Base-by-base conservation (phyloP, 2,888 invertebrate genomes). In the Tortricodes alternella region DNA sequence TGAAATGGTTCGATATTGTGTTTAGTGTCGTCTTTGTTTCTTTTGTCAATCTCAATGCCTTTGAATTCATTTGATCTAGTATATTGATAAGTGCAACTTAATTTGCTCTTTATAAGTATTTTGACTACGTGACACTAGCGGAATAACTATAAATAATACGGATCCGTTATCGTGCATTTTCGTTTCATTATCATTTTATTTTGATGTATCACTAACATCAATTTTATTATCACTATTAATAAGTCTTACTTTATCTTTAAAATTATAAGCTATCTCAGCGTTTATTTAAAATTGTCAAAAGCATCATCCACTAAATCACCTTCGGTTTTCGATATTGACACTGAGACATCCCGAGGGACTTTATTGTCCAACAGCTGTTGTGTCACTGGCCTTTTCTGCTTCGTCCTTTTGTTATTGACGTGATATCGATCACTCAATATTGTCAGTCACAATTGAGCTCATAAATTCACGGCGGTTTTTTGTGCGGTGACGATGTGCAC, bases 391-490 rank as follows among this genome's bases (percentile, higher is more conserved):
- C 87, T 86, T 83, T 87, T 88, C 79, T 81, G 83, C 84, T 83
- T 77, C 74, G 71, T 75, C 72, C 74, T 73, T 76, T 88, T 89
- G 85, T 88, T 72, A 67, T 71, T 73, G 69, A 80, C 64, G 83
- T 78, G 88, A 89, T 89, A 89, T 87, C 87, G 85, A 89, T 89
- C 89, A 83, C 79, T 81, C 79, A 82, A 84, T 83, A 85, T 83
- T 83, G 78, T 78, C 75, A 55, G 27, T 66, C 68, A 75, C 83
- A 83, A 85, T 83, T 81, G 82, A 79, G 77, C 84, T 85, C 87
- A 85, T 89, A 89, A 88, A 89, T 89, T 89, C 85, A 87, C 85
- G 66, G 60, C 60, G 67, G 65, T 78, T 82, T 81, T 83, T 78
- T 78, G 67, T 76, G 71, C 63, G 70, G 76, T 76, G 78, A 80